Base-by-base conservation (phyloP, 2,888 invertebrate genomes). In the Lamellibrachia satsuma region DNA sequence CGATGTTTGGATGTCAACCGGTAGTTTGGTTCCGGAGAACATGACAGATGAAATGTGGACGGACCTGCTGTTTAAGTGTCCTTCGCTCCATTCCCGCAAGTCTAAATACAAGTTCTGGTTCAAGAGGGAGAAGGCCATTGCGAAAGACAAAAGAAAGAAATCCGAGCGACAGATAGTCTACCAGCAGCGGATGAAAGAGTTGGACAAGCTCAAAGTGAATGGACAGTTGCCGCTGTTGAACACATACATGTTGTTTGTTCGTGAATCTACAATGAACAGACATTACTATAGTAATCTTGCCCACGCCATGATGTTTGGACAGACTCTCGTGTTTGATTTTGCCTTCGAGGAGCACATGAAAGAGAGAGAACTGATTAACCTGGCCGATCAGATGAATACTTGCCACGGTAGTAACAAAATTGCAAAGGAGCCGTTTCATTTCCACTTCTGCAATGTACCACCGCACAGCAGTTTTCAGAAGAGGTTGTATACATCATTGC, bases 301-400 rank as follows among this genome's bases (percentile, higher is more conserved):
- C 1, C 95, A 95, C 91, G 97, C 97, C 7, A 97, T 97, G 95
- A 97, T 97, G 95, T 97, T 97, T 97, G 98, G 98, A 0, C 98
- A 98, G 94, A 97, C 98, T 95, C 94, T 99, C 52, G 97, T 99
- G 6, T 96, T 98, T 92, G 99, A 99, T 96, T 98, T 98, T 95
- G 97, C 98, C 75, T 99, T 98, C 97, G 98, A 98, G 95, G 95
- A 97, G 0, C 95, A 97, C 94, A 99, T 99, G 99, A 97, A 97
- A 0, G 95, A 95, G 22, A 96, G 97, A 91, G 99, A 99, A 97
- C 97, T 97, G 6, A 95, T 97, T 0, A 98, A 98, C 96, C 98
- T 98, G 95, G 98, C 98, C 0, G 98, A 98, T 95, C 99, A 99
- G 96, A 95, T 99, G 93, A 97, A 97, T 96, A 95, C 97, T 11